phyloP scores from a whole-genome alignment of 1,140 invertebrate genomes.

The Zaprionus taronus region DNA sequence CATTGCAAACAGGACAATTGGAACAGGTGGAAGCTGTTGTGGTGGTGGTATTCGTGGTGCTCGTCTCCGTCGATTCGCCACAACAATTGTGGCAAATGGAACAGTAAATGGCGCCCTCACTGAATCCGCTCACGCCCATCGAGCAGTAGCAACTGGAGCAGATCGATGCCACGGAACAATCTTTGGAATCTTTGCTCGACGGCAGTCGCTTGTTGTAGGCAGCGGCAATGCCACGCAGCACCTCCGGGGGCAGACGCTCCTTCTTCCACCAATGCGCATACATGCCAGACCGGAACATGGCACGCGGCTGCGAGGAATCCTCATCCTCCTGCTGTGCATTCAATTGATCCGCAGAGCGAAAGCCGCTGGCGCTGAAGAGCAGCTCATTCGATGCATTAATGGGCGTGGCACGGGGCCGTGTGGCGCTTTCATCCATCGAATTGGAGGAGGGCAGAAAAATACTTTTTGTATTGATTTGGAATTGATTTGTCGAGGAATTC shows the following conservation, averaged over 20 bases:
- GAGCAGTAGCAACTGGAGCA: constrained; percentile 60
- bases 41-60: constrained; percentile 72
- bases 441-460: constrained; percentile 71
- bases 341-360: constrained; percentile 55
- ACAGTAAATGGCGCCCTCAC: constrained; percentile 73
- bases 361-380: constrained; percentile 52
- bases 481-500: constrained; percentile 43
- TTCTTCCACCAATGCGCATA: constrained; percentile 97
- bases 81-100: constrained; percentile 73
- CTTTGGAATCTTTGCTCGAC: constrained; percentile 64
- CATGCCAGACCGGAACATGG: constrained; percentile 91
- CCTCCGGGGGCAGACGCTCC: constrained; percentile 89
- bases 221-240: constrained; percentile 86
- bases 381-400: constrained; percentile 31
- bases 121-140: constrained; percentile 68
- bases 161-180: constrained; percentile 35
- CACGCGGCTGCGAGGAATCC: constrained; percentile 22
- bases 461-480: constrained; percentile 76
- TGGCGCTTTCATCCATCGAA: constrained; percentile 57
- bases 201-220: constrained; percentile 73
- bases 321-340: constrained; percentile 23
- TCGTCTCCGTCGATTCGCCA: constrained; percentile 44
- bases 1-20: constrained; percentile 71
- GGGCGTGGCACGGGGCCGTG: neutral
- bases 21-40: constrained; percentile 59